A percentile compares a stretch with the other conserved stretches of the same genome.
These are phyloP conservation scores for Macrophya alboannulata DNA, from an alignment of 2,888 invertebrate species.

Conservation along the genomic window DNA sequence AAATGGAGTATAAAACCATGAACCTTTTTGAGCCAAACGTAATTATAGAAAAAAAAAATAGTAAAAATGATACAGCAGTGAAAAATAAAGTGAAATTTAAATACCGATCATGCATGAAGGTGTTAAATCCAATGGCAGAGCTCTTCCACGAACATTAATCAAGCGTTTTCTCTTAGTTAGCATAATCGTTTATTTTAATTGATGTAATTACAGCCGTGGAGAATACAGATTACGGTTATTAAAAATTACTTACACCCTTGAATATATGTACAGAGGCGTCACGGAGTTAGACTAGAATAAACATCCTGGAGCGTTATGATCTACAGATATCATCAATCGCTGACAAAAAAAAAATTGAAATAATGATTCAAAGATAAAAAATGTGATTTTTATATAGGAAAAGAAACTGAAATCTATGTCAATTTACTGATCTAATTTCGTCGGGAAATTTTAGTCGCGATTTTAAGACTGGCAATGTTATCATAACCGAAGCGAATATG, in stretches of 20 bases:
- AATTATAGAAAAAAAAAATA: not conserved
- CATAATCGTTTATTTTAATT: constrained; percentile 34
- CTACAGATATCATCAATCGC: not conserved
- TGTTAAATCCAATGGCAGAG: constrained; percentile 30
- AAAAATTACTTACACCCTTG: constrained; percentile 11
- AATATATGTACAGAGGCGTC: not conserved
- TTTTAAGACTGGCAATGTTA: not conserved
- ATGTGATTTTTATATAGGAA: not conserved
- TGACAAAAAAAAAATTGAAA: no score
- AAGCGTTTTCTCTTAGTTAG: constrained; percentile 25
- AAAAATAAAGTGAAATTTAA: not conserved
- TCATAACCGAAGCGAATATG: not conserved
- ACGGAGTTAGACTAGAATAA: not conserved
- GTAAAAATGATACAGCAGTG: not conserved
- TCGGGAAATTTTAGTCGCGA: not conserved
- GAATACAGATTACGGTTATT: not conserved
- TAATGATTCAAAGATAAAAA: not conserved
- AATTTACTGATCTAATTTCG: constrained; percentile 18
- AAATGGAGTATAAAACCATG: constrained; percentile 67
- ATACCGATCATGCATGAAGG: not conserved
- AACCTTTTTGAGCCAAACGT: constrained; percentile 51
- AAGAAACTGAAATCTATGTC: not conserved
- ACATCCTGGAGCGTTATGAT: not conserved
- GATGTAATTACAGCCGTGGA: constrained; percentile 5
- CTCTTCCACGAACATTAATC: constrained; percentile 36